Evolutionary conservation across 1,140 invertebrate genomes (phyloP).

Genomic region (Ceratina calcarata): DNA sequence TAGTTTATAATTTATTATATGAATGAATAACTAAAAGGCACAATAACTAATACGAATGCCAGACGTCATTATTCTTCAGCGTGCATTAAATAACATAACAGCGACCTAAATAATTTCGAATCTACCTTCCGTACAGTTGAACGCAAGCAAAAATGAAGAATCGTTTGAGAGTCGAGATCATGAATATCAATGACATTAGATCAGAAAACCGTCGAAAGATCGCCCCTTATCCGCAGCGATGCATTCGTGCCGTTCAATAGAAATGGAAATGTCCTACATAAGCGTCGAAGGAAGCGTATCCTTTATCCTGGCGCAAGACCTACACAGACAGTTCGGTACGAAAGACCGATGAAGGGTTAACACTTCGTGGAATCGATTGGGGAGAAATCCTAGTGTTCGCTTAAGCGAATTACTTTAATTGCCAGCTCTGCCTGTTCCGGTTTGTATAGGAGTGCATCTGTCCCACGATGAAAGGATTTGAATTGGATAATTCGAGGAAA

Average conservation of each 20-base stretch:
- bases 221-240: not conserved
- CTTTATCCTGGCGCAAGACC: not conserved
- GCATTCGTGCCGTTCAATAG: not conserved
- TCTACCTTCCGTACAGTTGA: not conserved
- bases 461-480: not conserved
- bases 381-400: not conserved
- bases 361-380: too few species aligned
- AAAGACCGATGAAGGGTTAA: not conserved
- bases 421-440: not conserved
- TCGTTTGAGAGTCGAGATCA: not conserved
- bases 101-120: slow-evolving; percentile 51
- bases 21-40: too few species aligned
- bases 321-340: not conserved
- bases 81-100: slow-evolving; percentile 52
- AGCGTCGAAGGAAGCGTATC: not conserved
- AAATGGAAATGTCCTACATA: not conserved
- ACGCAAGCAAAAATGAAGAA: not conserved
- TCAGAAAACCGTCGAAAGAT: not conserved
- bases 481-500: not conserved
- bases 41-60: too few species aligned
- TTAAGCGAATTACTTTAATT: not conserved
- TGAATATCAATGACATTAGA: not conserved
- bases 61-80: slow-evolving; percentile 7
- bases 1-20: too few species aligned
- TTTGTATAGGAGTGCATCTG: not conserved